These are phyloP conservation scores for Ciconia boyciana DNA, from an alignment of 2,113 vertebrate genomes.

Conservation along the genomic window DNA sequence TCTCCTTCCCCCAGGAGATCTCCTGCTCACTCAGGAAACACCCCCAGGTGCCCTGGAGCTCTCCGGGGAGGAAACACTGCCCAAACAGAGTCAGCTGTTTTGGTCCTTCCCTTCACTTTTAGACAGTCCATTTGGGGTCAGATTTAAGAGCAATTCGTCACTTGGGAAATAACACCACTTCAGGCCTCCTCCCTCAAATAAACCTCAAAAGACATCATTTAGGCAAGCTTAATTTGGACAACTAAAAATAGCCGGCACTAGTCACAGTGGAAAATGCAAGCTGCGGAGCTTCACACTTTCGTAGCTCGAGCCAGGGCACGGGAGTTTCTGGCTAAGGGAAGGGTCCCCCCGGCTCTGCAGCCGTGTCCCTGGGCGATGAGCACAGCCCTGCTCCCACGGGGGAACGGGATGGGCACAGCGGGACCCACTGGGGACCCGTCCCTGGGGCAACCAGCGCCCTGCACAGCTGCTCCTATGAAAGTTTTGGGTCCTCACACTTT, in stretches of 20 bases:
- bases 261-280: slow-evolving; percentile 22
- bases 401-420: background rate
- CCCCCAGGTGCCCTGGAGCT: background rate
- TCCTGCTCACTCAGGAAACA: background rate
- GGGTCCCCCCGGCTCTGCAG: background rate
- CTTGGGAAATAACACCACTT: slow-evolving; percentile 37
- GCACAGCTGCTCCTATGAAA: background rate
- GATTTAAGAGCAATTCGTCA: background rate
- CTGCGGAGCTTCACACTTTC: background rate
- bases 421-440: background rate
- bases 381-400: background rate
- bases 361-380: fast-evolving
- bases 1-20: background rate
- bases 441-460: background rate
- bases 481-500: background rate
- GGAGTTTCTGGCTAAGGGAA: background rate
- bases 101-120: background rate
- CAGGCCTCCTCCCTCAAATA: slow-evolving; percentile 49
- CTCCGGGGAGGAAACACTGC: background rate
- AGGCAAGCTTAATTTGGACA: slow-evolving; percentile 18
- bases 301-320: background rate
- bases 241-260: slow-evolving; percentile 56
- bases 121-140: background rate
- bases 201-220: slow-evolving; percentile 58
- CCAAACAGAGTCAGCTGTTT: background rate